Base-by-base conservation (phyloP, 2,888 invertebrate genomes). In the Parelbella ahira region DNA sequence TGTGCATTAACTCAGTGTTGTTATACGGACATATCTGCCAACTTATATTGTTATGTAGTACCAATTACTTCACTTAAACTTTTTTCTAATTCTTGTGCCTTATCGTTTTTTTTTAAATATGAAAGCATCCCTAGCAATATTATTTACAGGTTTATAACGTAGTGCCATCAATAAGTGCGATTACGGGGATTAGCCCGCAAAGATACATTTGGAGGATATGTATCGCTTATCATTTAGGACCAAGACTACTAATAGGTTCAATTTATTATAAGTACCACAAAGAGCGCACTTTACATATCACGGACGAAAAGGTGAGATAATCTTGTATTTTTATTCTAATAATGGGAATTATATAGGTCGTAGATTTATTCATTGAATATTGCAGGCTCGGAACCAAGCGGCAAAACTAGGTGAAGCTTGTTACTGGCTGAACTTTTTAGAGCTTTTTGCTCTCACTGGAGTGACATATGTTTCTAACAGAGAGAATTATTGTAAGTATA, bases 131-230 rank as follows among this genome's bases (percentile, higher is more conserved):
- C n/a, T n/a, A n/a, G n/a, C n/a, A n/a, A n/a, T n/a, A n/a, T n/a
- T n/a, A 10, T 15, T 41, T 41, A 2, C 77, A 97, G 97, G 97
- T 97, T 42, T 96, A 95, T 79, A 97, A 97, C 82, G 92, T 96
- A 77, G 93, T 97, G 70, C 97, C 97, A 64, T 97, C 97, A 61
- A 97, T 97, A 88, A 97, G 97, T 90, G 96, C 97, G 53, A 95
- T 97, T 74, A 97, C 97, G 48, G 97, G 97, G 36, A 93, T 97
- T 56, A 94, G 95, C 66, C 97, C 97, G 12, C 96, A 97, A 80
- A 90, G 94, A 61, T 97, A 97, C 82, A 88, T 97, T 59, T 97
- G 97, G 97, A 91, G 97, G 62, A 92, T 96, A 65, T 94, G 94
- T 75, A 94, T 97, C 65, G 97, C 97, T 51, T 91, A 97, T 63